A percentile compares a stretch with the other conserved stretches of the same genome.
These are phyloP conservation scores for Scalopus aquaticus DNA, from an alignment of 2,113 vertebrate species.

Conservation along the genomic window DNA sequence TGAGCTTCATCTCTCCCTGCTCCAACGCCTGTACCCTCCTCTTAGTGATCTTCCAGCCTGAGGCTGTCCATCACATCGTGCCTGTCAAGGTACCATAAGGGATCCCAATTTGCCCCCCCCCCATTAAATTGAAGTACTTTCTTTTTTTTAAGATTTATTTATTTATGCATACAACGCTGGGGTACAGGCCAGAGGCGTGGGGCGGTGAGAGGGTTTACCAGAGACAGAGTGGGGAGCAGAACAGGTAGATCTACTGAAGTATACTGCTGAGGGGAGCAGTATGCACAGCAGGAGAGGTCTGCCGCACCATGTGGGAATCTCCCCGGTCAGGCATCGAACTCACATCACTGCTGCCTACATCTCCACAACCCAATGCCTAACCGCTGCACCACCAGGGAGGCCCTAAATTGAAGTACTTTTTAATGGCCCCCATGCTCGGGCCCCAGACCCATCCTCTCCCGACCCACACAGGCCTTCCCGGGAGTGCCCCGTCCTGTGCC, in stretches of 20 bases:
- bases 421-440: neutral
- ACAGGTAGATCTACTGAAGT: too few relatives aligned
- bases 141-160: neutral
- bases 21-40: fast-evolving
- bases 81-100: neutral
- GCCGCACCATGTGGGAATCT: too few relatives aligned
- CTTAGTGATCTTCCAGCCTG: neutral
- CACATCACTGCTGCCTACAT: too few relatives aligned
- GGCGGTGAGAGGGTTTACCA: too few relatives aligned
- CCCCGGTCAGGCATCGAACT: too few relatives aligned
- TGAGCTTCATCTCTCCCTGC: neutral
- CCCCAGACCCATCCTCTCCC: neutral
- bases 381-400: too few relatives aligned
- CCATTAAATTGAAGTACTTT: neutral
- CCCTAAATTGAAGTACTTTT: neutral
- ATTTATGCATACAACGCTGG: too few relatives aligned
- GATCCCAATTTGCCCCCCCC: neutral
- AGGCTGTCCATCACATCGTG: fast-evolving
- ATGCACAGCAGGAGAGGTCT: too few relatives aligned
- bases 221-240: too few relatives aligned
- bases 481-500: neutral
- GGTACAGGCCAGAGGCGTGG: too few relatives aligned
- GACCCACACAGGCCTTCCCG: neutral
- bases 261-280: too few relatives aligned
- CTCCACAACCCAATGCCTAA: too few relatives aligned